These are phyloP conservation scores for Erinaceus europaeus DNA, from an alignment of 2,113 vertebrate species.

Conservation along the genomic window DNA sequence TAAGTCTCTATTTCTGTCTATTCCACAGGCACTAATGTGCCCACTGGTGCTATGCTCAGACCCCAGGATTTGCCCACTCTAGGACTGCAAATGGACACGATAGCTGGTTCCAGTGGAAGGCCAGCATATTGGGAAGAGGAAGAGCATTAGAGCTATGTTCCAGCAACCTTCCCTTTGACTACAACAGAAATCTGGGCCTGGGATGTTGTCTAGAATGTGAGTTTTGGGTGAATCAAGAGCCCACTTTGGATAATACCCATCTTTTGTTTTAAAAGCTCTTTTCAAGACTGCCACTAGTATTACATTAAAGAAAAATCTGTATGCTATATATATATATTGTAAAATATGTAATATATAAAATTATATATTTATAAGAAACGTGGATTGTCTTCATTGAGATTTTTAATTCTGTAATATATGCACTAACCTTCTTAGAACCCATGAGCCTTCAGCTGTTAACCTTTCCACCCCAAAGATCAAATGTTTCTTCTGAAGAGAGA, in stretches of 20 bases:
- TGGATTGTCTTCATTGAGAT: conserved; percentile 6
- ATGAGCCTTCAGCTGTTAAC: background rate
- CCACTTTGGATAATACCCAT: background rate
- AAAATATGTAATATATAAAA: conserved; percentile 75
- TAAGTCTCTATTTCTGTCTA: background rate
- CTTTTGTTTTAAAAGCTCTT: conserved; percentile 51
- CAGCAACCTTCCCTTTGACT: background rate
- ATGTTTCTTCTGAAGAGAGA: background rate
- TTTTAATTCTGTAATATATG: background rate
- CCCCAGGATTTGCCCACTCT: background rate
- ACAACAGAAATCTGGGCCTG: background rate
- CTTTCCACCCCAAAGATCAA: background rate
- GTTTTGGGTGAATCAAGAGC: background rate
- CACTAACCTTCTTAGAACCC: background rate
- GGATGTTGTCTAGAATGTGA: background rate
- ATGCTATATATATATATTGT: conserved; percentile 77
- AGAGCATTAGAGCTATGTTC: background rate
- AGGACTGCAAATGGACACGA: background rate
- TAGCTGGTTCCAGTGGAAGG: background rate
- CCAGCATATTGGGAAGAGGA: background rate
- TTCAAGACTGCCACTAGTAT: conserved; percentile 42
- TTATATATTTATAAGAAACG: conserved; percentile 82
- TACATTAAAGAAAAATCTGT: conserved; percentile 73
- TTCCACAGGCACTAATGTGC: background rate
- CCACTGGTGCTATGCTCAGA: background rate